A percentile compares a stretch with the other conserved stretches of the same genome.
phyloP scores from a whole-genome alignment of 2,888 invertebrate species.

The Amphipoea oculea region DNA sequence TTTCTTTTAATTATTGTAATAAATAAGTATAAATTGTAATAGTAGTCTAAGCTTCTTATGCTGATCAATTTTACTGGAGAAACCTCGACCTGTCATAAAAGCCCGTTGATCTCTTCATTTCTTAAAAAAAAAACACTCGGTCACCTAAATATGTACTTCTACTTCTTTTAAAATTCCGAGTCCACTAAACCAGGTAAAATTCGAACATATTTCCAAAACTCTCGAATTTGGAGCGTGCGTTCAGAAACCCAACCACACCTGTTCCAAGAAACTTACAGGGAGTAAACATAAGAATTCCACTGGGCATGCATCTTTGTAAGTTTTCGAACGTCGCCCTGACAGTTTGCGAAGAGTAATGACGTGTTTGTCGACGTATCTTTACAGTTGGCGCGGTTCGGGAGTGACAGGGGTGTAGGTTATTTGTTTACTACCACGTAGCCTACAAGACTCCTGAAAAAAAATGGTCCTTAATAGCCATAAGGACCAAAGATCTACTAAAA shows the following conservation, averaged over 20 bases:
- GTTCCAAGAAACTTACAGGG: conserved; percentile 60
- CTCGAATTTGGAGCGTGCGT: conserved; percentile 52
- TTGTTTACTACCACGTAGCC: conserved; percentile 13
- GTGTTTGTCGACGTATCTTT: conserved; percentile 69
- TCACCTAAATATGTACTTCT: not conserved
- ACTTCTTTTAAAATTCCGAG: not conserved
- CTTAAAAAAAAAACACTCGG: not conserved
- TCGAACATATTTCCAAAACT: conserved; percentile 45
- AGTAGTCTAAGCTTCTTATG: no score
- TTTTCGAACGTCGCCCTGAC: conserved; percentile 70
- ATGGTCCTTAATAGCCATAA: not conserved
- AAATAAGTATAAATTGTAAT: no score
- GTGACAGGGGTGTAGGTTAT: conserved; percentile 33
- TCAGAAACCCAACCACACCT: conserved; percentile 59
- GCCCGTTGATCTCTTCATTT: not conserved
- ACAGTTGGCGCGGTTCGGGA: conserved; percentile 60
- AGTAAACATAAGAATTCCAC: conserved; percentile 75
- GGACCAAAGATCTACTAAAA: no score
- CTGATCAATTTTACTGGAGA: no score
- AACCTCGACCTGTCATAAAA: no score
- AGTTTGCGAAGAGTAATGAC: conserved; percentile 73
- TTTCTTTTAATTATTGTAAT: no score
- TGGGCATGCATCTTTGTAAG: conserved; percentile 71
- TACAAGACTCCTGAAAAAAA: not conserved
- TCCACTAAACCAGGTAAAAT: conserved; percentile 9